Evolutionary conservation across 2,888 invertebrate species (phyloP), one percentile per base, ranked within the genome.

Genomic region (Caenorhabditis uteleia): DNA sequence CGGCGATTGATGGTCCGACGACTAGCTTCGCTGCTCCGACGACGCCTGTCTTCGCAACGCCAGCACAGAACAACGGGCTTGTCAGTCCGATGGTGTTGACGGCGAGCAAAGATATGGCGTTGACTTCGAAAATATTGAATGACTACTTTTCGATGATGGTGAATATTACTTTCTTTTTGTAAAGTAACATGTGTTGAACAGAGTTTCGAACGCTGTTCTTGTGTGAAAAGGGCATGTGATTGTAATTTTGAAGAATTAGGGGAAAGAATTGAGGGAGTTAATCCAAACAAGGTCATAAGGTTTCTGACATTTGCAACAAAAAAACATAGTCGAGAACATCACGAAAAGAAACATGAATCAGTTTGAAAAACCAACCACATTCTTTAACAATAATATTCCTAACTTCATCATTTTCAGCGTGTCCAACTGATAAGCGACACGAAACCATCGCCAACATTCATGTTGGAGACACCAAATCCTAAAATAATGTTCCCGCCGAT

Each of bases 401-500:
- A 45, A 5, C 5, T 18, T 23, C 21, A 12, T 23, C n/a, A 18
- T 31, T 59, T 65, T 21, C 59, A 66, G 66, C 59, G 59, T 16
- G 59, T 60, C 21, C 66, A 66, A 47, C 21, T 66, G 34, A 54
- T 59, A 36, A 45, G 57, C 26, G 64, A 57, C 27, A 25, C 46
- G 6, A 38, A 59, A 2, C 39, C 55, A 4, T 55, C 65, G 26
- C 48, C 57, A 16, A 36, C 48, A 1, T 64, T 58, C 39, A 25
- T 21, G 5, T 40, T 66, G 16, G 66, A 66, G 4, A 66, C 66
- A 8, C 66, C 66, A 31, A 66, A 66, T 27, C 65, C 65, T 10
- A 65, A 65, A 31, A 14, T 65, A 26, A 55, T 66, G 56, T 66
- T 59, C 43, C 45, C 54, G 12, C 58, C 58, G 16, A 40, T 65